Conservation (phyloP, 2,888 invertebrate species). For the Busseola fusca region DNA sequence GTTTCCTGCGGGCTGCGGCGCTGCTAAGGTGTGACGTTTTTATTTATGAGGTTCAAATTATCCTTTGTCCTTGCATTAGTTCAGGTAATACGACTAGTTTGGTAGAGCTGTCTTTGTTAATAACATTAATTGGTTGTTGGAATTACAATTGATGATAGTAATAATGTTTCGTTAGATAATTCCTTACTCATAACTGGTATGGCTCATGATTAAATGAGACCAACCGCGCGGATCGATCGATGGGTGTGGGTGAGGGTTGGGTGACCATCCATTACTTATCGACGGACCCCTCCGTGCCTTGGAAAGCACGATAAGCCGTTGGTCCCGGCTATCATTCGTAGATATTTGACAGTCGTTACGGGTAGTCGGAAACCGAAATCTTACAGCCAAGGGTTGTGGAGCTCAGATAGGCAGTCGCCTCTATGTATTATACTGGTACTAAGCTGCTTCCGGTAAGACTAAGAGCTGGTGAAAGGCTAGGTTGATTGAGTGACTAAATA, state of each 20-base stretch:
- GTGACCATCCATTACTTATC: background rate
- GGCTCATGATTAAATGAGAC: background rate
- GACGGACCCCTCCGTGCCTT: background rate
- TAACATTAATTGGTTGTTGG: background rate
- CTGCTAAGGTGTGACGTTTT: constrained; percentile 16
- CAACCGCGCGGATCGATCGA: background rate
- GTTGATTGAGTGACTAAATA: background rate
- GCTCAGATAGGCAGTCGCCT: background rate
- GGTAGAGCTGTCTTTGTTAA: background rate
- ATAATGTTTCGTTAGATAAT: background rate
- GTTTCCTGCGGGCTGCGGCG: background rate
- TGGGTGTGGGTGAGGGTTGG: background rate
- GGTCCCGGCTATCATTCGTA: background rate
- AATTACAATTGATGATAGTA: background rate
- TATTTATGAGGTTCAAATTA: constrained; percentile 6
- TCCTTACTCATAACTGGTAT: background rate
- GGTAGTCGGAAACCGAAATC: too few species aligned
- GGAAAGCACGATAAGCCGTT: background rate
- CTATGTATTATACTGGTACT: background rate
- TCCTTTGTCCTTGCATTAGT: background rate
- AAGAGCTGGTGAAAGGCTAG: too few species aligned
- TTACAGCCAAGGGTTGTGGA: background rate
- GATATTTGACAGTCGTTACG: background rate
- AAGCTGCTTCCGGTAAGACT: background rate
- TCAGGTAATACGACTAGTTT: background rate